A percentile compares a stretch with the other conserved stretches of the same genome.
phyloP scores from a whole-genome alignment of 2,888 invertebrate species.

The Branchipolynoe longqiensis region DNA sequence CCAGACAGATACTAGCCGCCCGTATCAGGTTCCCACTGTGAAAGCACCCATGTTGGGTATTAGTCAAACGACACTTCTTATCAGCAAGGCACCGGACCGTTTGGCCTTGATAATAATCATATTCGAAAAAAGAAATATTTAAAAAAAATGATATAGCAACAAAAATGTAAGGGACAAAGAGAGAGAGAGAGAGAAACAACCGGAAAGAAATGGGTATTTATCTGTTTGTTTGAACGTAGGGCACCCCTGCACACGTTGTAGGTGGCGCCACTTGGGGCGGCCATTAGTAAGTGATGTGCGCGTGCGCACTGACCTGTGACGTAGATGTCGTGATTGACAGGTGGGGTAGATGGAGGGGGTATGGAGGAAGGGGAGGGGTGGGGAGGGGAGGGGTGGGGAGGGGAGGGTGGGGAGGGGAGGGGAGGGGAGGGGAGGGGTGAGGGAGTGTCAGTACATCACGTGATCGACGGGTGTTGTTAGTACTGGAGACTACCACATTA shows the following conservation, averaged over 20 bases:
- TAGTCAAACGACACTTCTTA: too few species aligned
- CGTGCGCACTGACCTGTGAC: constrained; percentile 42
- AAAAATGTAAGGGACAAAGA: background rate
- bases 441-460: background rate
- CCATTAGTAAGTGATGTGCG: background rate
- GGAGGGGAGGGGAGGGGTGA: background rate
- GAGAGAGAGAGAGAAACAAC: too few species aligned
- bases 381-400: background rate
- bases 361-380: background rate
- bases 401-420: background rate
- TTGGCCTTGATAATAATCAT: too few species aligned
- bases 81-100: too few species aligned
- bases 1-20: too few species aligned
- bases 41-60: too few species aligned
- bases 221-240: too few species aligned
- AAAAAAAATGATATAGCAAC: background rate
- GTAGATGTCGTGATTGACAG: constrained; percentile 39
- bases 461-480: too few species aligned
- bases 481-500: too few species aligned
- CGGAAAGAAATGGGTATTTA: too few species aligned
- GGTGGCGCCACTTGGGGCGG: constrained; percentile 28
- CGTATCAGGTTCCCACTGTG: too few species aligned
- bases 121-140: too few species aligned
- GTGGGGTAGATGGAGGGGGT: background rate
- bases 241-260: background rate